These are phyloP conservation scores for Zaprionus ghesquierei DNA, from an alignment of 1,140 invertebrate genomes.

Conservation along the genomic window DNA sequence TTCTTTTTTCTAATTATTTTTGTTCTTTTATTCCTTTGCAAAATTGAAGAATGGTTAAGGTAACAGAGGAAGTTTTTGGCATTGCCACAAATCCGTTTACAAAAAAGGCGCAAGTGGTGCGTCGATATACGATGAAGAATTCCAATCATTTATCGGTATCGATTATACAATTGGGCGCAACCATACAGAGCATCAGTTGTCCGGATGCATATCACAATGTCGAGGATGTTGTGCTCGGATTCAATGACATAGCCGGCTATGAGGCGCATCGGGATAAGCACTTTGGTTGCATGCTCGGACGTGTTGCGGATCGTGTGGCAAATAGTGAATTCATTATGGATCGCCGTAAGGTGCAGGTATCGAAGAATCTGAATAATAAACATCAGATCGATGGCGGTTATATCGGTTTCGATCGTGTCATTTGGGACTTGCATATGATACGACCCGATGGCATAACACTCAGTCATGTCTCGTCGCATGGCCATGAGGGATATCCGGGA, in stretches of 20 bases:
- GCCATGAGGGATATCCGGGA: slow-evolving; percentile 95
- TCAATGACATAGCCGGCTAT: slow-evolving; percentile 87
- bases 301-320: slow-evolving; percentile 93
- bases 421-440: slow-evolving; percentile 83
- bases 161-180: slow-evolving; percentile 85
- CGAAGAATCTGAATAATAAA: slow-evolving; percentile 87
- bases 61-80: slow-evolving; percentile 71
- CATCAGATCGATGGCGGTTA: slow-evolving; percentile 93
- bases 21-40: background rate
- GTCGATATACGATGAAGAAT: slow-evolving; percentile 86
- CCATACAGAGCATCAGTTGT: slow-evolving; percentile 88
- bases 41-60: slow-evolving; percentile 57
- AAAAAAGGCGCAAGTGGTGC: slow-evolving; percentile 77
- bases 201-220: slow-evolving; percentile 88
- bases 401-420: slow-evolving; percentile 92
- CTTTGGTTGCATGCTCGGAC: slow-evolving; percentile 93
- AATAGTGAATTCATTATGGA: slow-evolving; percentile 88
- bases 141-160: slow-evolving; percentile 83
- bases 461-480: slow-evolving; percentile 88
- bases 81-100: slow-evolving; percentile 61
- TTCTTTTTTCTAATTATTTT: background rate
- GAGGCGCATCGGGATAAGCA: slow-evolving; percentile 85
- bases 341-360: slow-evolving; percentile 86
- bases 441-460: slow-evolving; percentile 83
- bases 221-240: slow-evolving; percentile 90